A percentile compares a stretch with the other conserved stretches of the same genome.
These are phyloP conservation scores for Drosophila albomicans DNA, from an alignment of 1,140 invertebrate species.

Conservation along the genomic window DNA sequence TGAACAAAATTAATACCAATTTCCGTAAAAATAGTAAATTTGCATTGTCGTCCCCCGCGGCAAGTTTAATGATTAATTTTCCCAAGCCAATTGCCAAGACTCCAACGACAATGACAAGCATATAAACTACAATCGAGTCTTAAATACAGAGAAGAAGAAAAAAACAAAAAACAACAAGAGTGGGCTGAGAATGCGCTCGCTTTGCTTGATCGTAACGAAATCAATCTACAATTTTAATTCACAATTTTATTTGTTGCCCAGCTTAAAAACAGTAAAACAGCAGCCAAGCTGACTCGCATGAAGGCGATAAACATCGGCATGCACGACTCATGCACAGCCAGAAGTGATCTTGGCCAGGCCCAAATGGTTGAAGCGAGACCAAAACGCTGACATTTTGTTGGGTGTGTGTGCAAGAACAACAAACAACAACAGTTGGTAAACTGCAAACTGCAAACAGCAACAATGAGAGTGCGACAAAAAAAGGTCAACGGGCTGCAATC, in stretches of 20 bases:
- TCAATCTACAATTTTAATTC: constrained; percentile 78
- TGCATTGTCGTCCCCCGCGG: constrained; percentile 60
- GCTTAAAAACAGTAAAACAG: not conserved
- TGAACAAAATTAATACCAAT: constrained; percentile 62
- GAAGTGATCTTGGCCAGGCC: constrained; percentile 71
- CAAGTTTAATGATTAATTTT: constrained; percentile 80
- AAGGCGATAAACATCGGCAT: constrained; percentile 74
- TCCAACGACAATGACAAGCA: constrained; percentile 59
- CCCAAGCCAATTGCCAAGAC: constrained; percentile 67
- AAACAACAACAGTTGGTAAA: constrained; percentile 22
- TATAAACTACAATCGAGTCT: constrained; percentile 34
- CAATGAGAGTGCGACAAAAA: constrained; percentile 37
- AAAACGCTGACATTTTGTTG: constrained; percentile 65
- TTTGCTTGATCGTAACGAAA: constrained; percentile 57
- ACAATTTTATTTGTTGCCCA: constrained; percentile 71
- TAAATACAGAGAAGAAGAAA: constrained; percentile 10
- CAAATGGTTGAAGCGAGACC: constrained; percentile 14
- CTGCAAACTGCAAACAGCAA: constrained; percentile 17
- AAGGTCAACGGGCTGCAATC: constrained; percentile 81
- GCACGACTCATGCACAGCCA: constrained; percentile 69
- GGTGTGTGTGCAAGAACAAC: constrained; percentile 64
- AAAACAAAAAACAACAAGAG: not conserved
- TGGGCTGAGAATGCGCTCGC: constrained; percentile 47
- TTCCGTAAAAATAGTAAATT: constrained; percentile 65
- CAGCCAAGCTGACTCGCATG: constrained; percentile 36